A percentile compares a stretch with the other conserved stretches of the same genome.
phyloP scores from a whole-genome alignment of 2,888 invertebrate genomes.

The Melinopterus prodromus region DNA sequence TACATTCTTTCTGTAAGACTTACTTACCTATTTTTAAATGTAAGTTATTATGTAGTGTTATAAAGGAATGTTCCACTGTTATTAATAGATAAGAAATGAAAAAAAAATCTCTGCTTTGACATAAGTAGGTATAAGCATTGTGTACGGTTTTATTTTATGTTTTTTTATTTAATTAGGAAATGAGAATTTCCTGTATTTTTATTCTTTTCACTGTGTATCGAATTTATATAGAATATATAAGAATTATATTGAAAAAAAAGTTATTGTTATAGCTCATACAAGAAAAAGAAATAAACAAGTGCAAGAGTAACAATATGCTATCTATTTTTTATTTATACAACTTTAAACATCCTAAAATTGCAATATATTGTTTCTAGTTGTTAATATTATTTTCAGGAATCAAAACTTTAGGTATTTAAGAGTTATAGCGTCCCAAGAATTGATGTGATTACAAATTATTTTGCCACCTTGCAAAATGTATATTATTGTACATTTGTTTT shows the following conservation, averaged over 20 bases:
- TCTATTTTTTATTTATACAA: not conserved
- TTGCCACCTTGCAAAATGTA: constrained; percentile 11
- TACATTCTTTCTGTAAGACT: not conserved
- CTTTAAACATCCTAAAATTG: not conserved
- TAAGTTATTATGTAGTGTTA: not conserved
- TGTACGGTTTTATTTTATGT: not conserved
- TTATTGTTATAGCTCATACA: not conserved
- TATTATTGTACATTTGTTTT: constrained; percentile 18
- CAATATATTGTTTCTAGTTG: not conserved
- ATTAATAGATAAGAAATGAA: not conserved
- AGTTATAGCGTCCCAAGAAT: not conserved
- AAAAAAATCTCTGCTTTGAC: not conserved
- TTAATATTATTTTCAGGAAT: constrained; percentile 8
- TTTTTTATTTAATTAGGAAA: constrained; percentile 4
- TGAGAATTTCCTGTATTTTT: not conserved
- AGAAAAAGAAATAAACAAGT: not conserved
- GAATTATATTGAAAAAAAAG: not conserved
- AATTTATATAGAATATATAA: constrained; percentile 4
- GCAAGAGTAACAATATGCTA: not conserved
- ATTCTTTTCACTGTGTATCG: not conserved
- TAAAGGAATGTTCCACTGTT: not conserved
- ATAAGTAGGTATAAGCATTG: not conserved
- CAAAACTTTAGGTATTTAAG: not conserved
- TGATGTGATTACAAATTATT: not conserved
- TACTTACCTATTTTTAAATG: not conserved